Conservation (phyloP, 2,113 vertebrate genomes). For the Perognathus longimembris region DNA sequence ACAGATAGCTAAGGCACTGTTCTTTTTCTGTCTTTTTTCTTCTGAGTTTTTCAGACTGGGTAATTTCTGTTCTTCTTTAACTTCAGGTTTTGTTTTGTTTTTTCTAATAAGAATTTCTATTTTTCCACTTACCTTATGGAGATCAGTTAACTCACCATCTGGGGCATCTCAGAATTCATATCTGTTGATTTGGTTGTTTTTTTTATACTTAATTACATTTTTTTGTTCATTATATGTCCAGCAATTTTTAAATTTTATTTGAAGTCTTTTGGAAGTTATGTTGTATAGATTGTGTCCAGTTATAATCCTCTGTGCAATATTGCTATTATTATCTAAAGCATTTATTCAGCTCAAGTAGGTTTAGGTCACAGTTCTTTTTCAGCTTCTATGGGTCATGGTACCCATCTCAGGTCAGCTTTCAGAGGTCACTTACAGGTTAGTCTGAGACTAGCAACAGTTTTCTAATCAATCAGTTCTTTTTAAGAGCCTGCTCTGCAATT, state of each 20-base stretch:
- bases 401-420: not conserved
- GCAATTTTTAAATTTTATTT: not conserved
- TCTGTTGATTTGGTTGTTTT: not conserved
- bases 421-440: not conserved
- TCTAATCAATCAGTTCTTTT: not conserved
- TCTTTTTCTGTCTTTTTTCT: not conserved
- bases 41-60: not conserved
- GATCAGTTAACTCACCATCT: not conserved
- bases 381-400: not conserved
- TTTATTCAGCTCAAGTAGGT: not conserved
- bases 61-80: not conserved
- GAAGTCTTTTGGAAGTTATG: not conserved
- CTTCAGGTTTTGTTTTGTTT: not conserved
- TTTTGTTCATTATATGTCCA: not conserved
- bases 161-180: not conserved
- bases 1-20: not conserved
- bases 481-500: not conserved
- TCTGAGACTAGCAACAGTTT: not conserved
- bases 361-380: not conserved
- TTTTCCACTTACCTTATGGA: slow-evolving; percentile 21
- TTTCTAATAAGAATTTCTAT: slow-evolving; percentile 7
- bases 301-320: not conserved
- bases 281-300: not conserved
- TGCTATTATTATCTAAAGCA: not conserved
- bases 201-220: not conserved